Base-by-base conservation (phyloP, 2,113 vertebrate species). In the Neolamprologus modestus region DNA sequence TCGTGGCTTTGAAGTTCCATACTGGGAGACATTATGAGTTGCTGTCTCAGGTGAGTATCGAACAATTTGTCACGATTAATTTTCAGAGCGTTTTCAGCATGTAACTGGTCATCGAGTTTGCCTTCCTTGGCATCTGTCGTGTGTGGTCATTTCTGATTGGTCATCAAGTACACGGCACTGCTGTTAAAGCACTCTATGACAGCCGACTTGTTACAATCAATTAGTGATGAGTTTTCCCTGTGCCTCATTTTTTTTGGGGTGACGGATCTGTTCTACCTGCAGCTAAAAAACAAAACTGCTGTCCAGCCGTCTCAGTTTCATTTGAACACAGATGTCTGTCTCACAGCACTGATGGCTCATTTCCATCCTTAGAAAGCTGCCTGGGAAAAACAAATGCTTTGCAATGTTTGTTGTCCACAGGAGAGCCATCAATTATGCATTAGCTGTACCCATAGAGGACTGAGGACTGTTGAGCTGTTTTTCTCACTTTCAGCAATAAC, bases 41-140 rank as follows among this genome's bases (percentile, higher is more conserved):
- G 95, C 95, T 96, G 95, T 86, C 89, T 95, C 78, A 94, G 94
- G 95, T 96, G 87, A 96, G 95, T 94, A 47, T 78, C 81, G 35
- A 19, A 66, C 28, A 35, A 17, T 78, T 86, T 86, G 33, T 3
- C 16, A 16, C n/a, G 40, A 21, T 31, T 26, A 9, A 13, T 84
- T 81, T 82, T 57, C 35, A 40, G 52, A 53, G 28, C 13, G 16
- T 37, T 21, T 78, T 31, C 10, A 24, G 83, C 47, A 9, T 59
- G 16, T n/a, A 80, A 83, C 9, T 57, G 21, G 4, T 63, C 26
- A 17, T 85, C 2, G 84, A 86, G 24, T 85, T 83, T 52, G 53
- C 31, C 28, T 52, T 87, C 35, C 21, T 33, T 57, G 57, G 50
- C 17, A 5, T 78, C 73, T 54, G 16, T 35, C 16, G 19, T 9